Evolutionary conservation across 1,140 invertebrate species (phyloP).

Genomic region (Papilio aristodemus): DNA sequence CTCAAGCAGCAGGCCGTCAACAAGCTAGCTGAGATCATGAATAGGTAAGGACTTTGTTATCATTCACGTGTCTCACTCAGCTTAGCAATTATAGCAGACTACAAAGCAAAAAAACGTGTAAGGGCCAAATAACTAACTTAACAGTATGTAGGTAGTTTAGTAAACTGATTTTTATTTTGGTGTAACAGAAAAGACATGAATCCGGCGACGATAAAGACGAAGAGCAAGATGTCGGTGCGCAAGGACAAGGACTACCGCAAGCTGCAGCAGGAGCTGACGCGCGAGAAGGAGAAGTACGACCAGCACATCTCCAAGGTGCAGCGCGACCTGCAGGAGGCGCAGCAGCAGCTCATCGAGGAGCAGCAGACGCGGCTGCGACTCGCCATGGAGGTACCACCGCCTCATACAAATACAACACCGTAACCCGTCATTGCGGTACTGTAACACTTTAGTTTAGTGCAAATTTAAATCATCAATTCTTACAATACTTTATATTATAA

Average conservation of each 20-base stretch:
- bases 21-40: constrained; percentile 98
- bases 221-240: constrained; percentile 88
- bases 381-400: constrained; percentile 91
- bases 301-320: constrained; percentile 91
- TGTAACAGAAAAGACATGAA: constrained; percentile 87
- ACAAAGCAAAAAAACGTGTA: too few species aligned
- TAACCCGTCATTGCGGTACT: too few species aligned
- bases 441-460: too few species aligned
- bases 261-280: constrained; percentile 96
- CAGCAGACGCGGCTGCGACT: constrained; percentile 87
- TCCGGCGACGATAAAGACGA: constrained; percentile 86
- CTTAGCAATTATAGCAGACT: too few species aligned
- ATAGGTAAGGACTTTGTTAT: constrained; percentile 75
- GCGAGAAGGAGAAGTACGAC: constrained; percentile 96
- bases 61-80: not conserved
- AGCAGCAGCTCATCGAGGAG: constrained; percentile 85
- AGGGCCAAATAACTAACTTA: too few species aligned
- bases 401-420: not conserved
- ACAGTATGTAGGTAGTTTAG: too few species aligned
- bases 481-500: too few species aligned
- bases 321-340: constrained; percentile 92
- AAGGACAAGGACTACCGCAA: constrained; percentile 98
- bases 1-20: constrained; percentile 96
- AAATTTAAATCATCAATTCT: too few species aligned
- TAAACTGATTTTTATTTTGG: constrained; percentile 12